These are phyloP conservation scores for Chrysogorgia sp. DNA, from an alignment of 92 coral and sea anemone species.

Conservation along the genomic window DNA sequence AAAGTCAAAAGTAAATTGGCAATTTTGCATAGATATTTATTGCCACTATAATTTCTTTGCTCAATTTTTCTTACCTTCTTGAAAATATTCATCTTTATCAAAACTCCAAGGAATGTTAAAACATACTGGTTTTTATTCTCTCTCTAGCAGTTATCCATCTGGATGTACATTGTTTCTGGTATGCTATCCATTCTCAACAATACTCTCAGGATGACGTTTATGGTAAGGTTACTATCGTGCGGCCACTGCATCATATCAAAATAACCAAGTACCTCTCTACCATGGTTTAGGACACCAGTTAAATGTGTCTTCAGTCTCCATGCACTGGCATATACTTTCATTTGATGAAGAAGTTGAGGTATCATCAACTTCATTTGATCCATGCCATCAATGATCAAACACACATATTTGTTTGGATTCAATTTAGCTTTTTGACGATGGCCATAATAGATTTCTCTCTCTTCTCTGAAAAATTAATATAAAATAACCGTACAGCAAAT, in stretches of 20 bases:
- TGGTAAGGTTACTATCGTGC: conserved; percentile 67
- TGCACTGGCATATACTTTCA: conserved; percentile 69
- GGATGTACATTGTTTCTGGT: conserved; percentile 61
- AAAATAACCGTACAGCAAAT: neutral
- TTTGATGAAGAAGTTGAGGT: conserved; percentile 37
- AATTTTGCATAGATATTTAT: too few relatives aligned
- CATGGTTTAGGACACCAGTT: conserved; percentile 70
- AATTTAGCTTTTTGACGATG: conserved; percentile 53
- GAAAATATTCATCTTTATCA: conserved; percentile 65
- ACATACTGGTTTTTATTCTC: conserved; percentile 72
- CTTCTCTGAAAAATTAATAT: conserved; percentile 44
- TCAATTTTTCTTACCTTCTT: conserved; percentile 51
- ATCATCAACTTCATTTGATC: conserved; percentile 59
- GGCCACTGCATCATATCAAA: conserved; percentile 68
- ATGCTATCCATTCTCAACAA: conserved; percentile 62
- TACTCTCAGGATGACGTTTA: conserved; percentile 57
- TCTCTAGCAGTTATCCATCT: conserved; percentile 73
- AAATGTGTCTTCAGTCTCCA: conserved; percentile 65
- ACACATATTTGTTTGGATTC: conserved; percentile 3
- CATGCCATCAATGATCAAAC: conserved; percentile 59
- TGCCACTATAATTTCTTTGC: neutral
- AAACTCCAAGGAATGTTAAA: conserved; percentile 54
- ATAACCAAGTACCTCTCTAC: conserved; percentile 62
- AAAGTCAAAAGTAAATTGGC: too few relatives aligned
- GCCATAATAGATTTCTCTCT: conserved; percentile 54